Evolutionary conservation across 2,888 invertebrate species (phyloP).

Genomic region (Crocallis elinguaria): DNA sequence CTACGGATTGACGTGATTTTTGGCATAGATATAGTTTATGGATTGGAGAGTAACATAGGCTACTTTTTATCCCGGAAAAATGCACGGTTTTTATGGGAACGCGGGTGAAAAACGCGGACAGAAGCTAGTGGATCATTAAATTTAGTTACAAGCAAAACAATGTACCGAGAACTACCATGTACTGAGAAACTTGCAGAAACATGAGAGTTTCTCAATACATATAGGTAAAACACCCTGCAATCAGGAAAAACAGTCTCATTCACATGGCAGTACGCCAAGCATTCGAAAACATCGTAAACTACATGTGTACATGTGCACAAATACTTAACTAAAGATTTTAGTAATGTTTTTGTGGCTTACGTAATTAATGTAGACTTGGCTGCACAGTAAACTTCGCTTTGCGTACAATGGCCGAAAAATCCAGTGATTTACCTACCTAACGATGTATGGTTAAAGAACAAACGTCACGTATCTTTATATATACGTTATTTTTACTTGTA

Average conservation of each 20-base stretch:
- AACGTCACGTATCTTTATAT: not conserved
- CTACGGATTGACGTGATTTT: too few relatives aligned
- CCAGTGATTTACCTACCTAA: not conserved
- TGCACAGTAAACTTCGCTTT: not conserved
- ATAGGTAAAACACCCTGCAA: not conserved
- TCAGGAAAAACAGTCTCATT: not conserved
- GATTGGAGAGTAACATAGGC: too few relatives aligned
- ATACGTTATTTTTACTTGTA: not conserved
- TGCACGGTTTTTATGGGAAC: too few relatives aligned
- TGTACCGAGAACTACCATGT: too few relatives aligned
- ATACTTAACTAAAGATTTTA: not conserved
- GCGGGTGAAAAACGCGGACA: too few relatives aligned
- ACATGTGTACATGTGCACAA: not conserved
- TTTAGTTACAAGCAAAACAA: too few relatives aligned
- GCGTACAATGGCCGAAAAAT: not conserved
- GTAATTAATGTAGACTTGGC: not conserved
- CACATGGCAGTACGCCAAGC: constrained; percentile 13
- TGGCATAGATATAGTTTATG: too few relatives aligned
- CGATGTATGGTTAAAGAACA: not conserved
- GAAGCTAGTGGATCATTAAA: too few relatives aligned
- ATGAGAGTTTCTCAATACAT: too few relatives aligned
- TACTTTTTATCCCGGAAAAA: too few relatives aligned
- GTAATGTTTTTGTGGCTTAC: not conserved
- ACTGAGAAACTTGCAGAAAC: not conserved
- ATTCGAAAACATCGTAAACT: constrained; percentile 15